Evolutionary conservation across 92 coral and sea anemone species (phyloP).

Genomic region (Isaurus tuberculatus): DNA sequence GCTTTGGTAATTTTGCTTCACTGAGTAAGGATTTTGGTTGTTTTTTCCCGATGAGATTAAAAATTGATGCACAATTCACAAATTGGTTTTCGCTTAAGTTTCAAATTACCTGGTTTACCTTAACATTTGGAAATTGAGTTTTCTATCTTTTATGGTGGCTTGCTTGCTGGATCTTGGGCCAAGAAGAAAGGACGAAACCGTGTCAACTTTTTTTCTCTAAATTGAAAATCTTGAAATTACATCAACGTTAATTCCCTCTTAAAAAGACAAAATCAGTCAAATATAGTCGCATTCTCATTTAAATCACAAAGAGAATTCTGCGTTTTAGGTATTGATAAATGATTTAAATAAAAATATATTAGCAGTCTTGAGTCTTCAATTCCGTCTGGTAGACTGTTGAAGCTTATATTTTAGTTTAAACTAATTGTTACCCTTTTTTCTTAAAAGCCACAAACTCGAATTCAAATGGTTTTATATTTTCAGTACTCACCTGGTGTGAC

Average conservation of each 20-base stretch:
- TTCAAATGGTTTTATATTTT: background rate
- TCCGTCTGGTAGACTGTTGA: background rate
- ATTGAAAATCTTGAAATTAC: background rate
- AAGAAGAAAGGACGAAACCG: background rate
- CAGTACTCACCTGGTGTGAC: constrained; percentile 5
- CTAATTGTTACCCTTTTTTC: background rate
- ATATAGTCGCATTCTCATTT: background rate
- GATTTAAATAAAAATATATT: background rate
- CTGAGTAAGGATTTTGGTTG: constrained; percentile 13
- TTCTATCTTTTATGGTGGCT: background rate
- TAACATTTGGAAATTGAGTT: background rate
- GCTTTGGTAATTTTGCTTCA: background rate
- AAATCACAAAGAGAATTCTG: background rate
- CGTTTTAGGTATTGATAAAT: background rate
- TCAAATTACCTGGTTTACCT: background rate
- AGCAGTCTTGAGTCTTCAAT: background rate
- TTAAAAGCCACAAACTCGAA: background rate
- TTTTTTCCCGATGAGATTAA: constrained; percentile 19
- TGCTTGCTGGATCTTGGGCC: background rate
- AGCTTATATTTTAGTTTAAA: background rate
- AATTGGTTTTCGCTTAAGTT: constrained; percentile 13
- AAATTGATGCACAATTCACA: constrained; percentile 34
- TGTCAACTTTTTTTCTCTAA: background rate
- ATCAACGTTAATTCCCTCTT: background rate
- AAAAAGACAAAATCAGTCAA: background rate